phyloP scores from a whole-genome alignment of 2,888 invertebrate genomes.

The Temnothorax ravouxi region DNA sequence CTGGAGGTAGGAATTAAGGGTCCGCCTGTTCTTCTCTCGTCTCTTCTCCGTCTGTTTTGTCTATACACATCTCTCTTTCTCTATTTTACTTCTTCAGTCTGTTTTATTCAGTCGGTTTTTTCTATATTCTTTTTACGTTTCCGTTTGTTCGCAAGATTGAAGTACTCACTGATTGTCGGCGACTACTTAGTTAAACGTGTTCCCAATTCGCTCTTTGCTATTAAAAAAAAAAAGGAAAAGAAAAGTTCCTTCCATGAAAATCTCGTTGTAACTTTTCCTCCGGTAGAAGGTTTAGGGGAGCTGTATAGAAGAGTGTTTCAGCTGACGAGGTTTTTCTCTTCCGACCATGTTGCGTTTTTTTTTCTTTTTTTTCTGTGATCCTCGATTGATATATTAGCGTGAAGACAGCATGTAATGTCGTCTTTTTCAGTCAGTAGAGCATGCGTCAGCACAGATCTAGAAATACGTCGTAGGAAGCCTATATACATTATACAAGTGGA shows the following conservation, averaged over 20 bases:
- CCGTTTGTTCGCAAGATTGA: conserved; percentile 65
- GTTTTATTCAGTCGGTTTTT: conserved; percentile 17
- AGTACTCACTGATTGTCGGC: conserved; percentile 71
- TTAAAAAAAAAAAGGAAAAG: not conserved
- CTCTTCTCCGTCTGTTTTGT: conserved; percentile 64
- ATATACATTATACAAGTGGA: conserved; percentile 26
- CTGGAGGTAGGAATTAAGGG: conserved; percentile 85
- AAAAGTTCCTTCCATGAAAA: conserved; percentile 6
- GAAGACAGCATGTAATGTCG: conserved; percentile 54
- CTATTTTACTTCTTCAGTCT: conserved; percentile 16
- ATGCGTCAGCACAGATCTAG: conserved; percentile 51
- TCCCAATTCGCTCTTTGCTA: conserved; percentile 23
- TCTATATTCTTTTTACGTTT: conserved; percentile 51
- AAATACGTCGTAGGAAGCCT: conserved; percentile 41
- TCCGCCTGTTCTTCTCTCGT: conserved; percentile 78
- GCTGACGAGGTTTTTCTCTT: conserved; percentile 35
- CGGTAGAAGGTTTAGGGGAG: conserved; percentile 22
- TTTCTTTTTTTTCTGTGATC: conserved; percentile 22
- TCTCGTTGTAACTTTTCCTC: conserved; percentile 22
- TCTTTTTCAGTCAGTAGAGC: conserved; percentile 48
- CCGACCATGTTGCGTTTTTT: conserved; percentile 17
- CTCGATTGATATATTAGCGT: conserved; percentile 47
- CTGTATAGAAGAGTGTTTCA: conserved; percentile 47
- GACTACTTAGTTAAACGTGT: conserved; percentile 54
- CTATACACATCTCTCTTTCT: conserved; percentile 44